phyloP scores from a whole-genome alignment of 2,113 vertebrate genomes.

The Sinosuthora webbiana region DNA sequence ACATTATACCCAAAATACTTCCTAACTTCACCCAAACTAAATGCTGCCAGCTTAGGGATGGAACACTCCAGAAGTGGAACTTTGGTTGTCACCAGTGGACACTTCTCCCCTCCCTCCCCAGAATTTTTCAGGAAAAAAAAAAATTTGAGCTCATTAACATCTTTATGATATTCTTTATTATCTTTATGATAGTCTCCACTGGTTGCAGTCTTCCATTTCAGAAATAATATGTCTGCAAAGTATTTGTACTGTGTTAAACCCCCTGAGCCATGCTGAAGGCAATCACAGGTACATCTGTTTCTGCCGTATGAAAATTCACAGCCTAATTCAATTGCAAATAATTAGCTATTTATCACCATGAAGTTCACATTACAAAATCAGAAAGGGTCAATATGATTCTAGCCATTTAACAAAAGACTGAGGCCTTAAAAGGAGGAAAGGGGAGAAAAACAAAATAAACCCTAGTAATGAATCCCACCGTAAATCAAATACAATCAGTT shows the following conservation, averaged over 20 bases:
- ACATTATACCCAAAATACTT: neutral
- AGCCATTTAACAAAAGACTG: neutral
- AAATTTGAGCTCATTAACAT: neutral
- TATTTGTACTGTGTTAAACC: neutral
- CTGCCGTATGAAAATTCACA: constrained; percentile 20
- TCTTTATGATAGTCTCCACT: neutral
- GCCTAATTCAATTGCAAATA: constrained; percentile 49
- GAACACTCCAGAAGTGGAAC: neutral
- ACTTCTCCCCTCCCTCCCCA: fast-evolving
- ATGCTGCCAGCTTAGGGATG: neutral
- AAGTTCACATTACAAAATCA: constrained; percentile 1
- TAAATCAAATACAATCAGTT: constrained; percentile 42
- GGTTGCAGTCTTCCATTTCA: neutral
- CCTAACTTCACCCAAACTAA: fast-evolving
- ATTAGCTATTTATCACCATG: constrained; percentile 42
- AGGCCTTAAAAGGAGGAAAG: neutral
- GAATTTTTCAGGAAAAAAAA: neutral
- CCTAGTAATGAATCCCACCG: neutral
- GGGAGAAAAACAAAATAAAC: constrained; percentile 1
- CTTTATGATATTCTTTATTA: neutral
- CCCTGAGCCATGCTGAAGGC: neutral
- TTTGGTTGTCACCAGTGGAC: neutral
- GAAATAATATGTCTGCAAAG: neutral
- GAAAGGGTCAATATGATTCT: neutral
- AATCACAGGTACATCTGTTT: constrained; percentile 36